Evolutionary conservation across 2,888 invertebrate genomes (phyloP).

Genomic region (Xanthorhoe designata): DNA sequence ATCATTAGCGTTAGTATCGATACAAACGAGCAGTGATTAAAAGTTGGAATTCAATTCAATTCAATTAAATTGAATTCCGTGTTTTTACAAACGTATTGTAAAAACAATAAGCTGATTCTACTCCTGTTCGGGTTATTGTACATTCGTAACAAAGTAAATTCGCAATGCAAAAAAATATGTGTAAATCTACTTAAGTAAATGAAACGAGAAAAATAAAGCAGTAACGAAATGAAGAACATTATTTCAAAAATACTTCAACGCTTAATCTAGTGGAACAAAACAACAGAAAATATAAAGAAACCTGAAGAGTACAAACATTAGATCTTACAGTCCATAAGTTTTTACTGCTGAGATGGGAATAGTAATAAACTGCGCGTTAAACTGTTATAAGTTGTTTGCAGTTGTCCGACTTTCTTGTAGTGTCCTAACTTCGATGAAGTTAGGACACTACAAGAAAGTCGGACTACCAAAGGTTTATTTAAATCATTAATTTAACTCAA

Average conservation of each 20-base stretch:
- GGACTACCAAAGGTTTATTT: neutral
- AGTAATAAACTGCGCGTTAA: conserved; percentile 21
- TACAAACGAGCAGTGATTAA: too few species aligned
- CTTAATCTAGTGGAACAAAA: conserved; percentile 13
- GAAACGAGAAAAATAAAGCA: neutral
- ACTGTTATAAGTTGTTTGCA: neutral
- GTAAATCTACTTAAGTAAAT: neutral
- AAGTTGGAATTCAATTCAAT: too few species aligned
- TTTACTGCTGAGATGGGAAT: conserved; percentile 22
- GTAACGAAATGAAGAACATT: neutral
- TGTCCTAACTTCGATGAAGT: too few species aligned
- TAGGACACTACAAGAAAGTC: neutral
- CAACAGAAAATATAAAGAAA: conserved; percentile 27
- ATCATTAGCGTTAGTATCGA: too few species aligned
- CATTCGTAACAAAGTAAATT: too few species aligned
- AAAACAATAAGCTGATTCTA: too few species aligned
- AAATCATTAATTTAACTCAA: neutral
- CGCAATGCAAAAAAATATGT: too few species aligned
- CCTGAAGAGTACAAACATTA: conserved; percentile 23
- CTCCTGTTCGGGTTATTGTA: too few species aligned
- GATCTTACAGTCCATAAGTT: conserved; percentile 27
- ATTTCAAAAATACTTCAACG: neutral
- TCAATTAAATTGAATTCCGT: too few species aligned
- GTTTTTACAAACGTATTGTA: too few species aligned
- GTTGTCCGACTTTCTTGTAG: neutral